Evolutionary conservation across 2,888 invertebrate genomes (phyloP).

Genomic region (Sphecodes monilicornis): DNA sequence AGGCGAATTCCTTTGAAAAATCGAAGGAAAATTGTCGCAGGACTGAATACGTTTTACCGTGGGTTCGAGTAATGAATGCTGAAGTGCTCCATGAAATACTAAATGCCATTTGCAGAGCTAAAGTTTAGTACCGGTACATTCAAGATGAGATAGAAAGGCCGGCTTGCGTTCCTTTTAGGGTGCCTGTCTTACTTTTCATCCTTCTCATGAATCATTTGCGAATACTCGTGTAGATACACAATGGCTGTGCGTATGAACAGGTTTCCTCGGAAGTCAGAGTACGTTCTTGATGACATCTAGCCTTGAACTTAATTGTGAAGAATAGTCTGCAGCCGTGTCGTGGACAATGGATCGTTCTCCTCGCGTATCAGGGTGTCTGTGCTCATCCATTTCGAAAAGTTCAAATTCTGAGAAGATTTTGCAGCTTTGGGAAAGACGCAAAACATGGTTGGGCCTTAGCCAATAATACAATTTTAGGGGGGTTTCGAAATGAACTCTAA

Average conservation of each 20-base stretch:
- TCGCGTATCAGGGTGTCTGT: background rate
- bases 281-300: constrained; percentile 57
- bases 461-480: too few relatives aligned
- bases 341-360: constrained; percentile 14
- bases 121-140: constrained; percentile 63
- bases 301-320: constrained; percentile 68
- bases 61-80: constrained; percentile 18
- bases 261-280: constrained; percentile 49
- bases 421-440: too few relatives aligned
- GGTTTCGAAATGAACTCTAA: too few relatives aligned
- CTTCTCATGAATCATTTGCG: constrained; percentile 39
- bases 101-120: constrained; percentile 52
- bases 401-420: too few relatives aligned
- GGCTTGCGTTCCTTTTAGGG: constrained; percentile 63
- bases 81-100: constrained; percentile 56
- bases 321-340: constrained; percentile 7
- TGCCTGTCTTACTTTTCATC: constrained; percentile 70
- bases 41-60: constrained; percentile 25
- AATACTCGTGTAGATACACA: constrained; percentile 43
- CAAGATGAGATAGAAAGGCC: constrained; percentile 54
- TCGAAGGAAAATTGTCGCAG: constrained; percentile 46
- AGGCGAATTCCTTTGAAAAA: constrained; percentile 6
- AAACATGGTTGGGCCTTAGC: too few relatives aligned
- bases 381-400: background rate
- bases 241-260: constrained; percentile 20